Conservation (phyloP, 2,888 invertebrate species). For the Athalia cordata region DNA sequence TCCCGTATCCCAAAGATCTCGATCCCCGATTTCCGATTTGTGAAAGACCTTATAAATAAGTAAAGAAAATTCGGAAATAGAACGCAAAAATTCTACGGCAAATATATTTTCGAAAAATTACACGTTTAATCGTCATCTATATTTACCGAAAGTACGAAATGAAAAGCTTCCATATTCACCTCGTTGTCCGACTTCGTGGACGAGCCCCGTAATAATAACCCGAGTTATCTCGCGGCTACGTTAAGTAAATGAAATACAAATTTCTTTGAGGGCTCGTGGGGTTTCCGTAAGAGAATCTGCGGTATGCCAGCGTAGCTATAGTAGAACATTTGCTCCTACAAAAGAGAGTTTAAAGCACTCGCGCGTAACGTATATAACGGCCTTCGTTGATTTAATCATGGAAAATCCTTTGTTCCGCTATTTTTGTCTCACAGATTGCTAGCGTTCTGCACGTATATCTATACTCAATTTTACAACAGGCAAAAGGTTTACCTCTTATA, state of each 20-base stretch:
- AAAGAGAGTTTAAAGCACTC: slow-evolving; percentile 20
- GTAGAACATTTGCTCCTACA: background rate
- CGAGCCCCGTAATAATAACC: slow-evolving; percentile 1
- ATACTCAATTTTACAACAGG: background rate
- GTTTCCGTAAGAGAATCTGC: background rate
- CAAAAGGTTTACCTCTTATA: no score
- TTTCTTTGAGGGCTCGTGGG: background rate
- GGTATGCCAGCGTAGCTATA: background rate
- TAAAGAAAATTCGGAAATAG: no score
- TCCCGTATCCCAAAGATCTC: slow-evolving; percentile 9
- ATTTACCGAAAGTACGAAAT: no score
- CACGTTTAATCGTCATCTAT: no score
- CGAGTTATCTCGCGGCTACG: background rate
- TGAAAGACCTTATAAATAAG: no score
- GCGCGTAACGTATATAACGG: slow-evolving; percentile 4
- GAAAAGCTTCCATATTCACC: no score
- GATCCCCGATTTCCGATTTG: background rate
- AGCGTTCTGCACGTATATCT: background rate
- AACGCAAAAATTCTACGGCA: no score
- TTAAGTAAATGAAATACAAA: background rate
- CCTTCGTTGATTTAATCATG: slow-evolving; percentile 23
- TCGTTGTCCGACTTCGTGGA: background rate
- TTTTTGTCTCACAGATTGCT: background rate
- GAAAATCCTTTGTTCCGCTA: slow-evolving; percentile 9
- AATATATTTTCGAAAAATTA: no score